Evolutionary conservation across 2,888 invertebrate genomes (phyloP).

Genomic region (Cloeon dipterum): DNA sequence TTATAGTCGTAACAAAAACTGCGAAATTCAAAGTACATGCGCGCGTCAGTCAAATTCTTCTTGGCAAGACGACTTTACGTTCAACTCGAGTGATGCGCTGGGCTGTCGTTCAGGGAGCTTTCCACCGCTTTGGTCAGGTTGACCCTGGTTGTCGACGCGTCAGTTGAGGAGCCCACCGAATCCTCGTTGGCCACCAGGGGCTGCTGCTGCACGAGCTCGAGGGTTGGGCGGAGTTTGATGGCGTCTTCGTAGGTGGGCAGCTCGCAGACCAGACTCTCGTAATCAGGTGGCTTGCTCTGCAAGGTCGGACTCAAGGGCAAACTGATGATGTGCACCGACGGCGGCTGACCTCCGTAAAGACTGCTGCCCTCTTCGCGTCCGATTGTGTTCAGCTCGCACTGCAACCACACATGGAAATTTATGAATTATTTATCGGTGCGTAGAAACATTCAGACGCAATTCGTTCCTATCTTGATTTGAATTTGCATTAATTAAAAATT

Average conservation of each 20-base stretch:
- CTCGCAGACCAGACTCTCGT: constrained; percentile 41
- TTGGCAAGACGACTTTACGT: too few relatives aligned
- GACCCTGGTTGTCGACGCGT: too few relatives aligned
- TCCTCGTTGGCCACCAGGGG: too few relatives aligned
- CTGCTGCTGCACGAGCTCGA: constrained; percentile 25
- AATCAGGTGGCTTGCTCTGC: constrained; percentile 44
- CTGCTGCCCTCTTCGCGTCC: neutral
- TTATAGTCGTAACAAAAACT: too few relatives aligned
- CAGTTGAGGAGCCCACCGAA: too few relatives aligned
- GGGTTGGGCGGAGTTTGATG: constrained; percentile 39
- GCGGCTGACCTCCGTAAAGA: neutral
- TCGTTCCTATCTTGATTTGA: too few relatives aligned
- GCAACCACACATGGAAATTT: constrained; percentile 14
- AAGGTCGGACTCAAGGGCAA: constrained; percentile 27
- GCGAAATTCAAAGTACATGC: too few relatives aligned
- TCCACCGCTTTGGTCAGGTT: too few relatives aligned
- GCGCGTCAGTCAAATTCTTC: too few relatives aligned
- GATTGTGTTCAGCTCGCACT: constrained; percentile 27
- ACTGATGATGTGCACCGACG: constrained; percentile 36
- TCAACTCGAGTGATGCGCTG: too few relatives aligned
- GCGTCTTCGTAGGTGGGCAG: constrained; percentile 48
- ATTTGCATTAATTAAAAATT: too few relatives aligned
- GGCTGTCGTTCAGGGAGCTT: too few relatives aligned
- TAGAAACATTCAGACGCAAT: constrained; percentile 4
- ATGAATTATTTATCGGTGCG: constrained; percentile 7